Evolutionary conservation across 2,113 vertebrate genomes (phyloP), one percentile per base, ranked within the genome.

Genomic region (Tenebrosternarchus preto): DNA sequence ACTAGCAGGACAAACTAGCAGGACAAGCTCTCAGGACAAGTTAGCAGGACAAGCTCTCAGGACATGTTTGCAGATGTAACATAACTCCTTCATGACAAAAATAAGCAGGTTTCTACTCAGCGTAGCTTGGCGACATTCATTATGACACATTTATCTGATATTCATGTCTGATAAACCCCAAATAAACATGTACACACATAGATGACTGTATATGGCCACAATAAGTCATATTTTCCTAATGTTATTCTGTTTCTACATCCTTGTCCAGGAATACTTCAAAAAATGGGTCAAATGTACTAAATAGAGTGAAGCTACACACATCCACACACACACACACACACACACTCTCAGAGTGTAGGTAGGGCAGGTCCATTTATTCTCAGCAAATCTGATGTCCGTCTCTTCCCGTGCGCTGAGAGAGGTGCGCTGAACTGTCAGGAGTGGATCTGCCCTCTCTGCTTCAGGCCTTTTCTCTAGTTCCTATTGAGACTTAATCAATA

Each of bases 241-340:
- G 43, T 12, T 12, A 50, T 50, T 50, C 43, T 61, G 43, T 17
- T 29, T 12, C 39, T 60, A 60, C 63, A 50, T 66, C 19, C 20
- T 59, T 33, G 53, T 57, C 16, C 16, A 36, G 46, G 61, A 56
- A 68, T 24, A 59, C 2, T 22, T 74, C 3, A 4, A 36, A 78
- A 82, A 82, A 73, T 59, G 68, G 59, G 74, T 77, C 75, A 82
- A 66, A 73, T 24, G 74, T 24, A 80, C 25, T 50, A n/a, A 64
- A 77, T 19, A 22, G 68, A 80, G 16, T 24, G 17, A 39, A 71
- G 39, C 16, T 19, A 22, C 39, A 29, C 59, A 63, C 29, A 76
- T 5, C 5, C 55, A 12, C 73, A 33, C 27, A 31, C 20, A n/a
- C 56, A 39, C 36, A 19, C 57, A 63, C 29, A 39, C 22, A 60